Base-by-base conservation (phyloP, 2,113 vertebrate species). In the Sceloporus undulatus region DNA sequence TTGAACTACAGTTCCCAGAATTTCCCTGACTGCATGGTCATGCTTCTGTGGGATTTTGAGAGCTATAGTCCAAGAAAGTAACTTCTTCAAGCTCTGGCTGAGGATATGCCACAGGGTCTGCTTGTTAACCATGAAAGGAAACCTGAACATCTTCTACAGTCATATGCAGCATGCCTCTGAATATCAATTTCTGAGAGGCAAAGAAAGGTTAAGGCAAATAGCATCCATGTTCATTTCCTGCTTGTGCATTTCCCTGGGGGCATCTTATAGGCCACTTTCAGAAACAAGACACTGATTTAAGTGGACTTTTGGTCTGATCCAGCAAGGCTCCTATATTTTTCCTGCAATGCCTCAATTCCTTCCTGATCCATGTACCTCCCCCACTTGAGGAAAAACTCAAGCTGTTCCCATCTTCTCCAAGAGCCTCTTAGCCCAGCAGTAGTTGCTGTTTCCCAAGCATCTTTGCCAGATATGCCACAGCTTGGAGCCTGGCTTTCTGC, bases 381-480 rank as follows among this genome's bases (percentile, higher is more conserved):
- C 25, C 68, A 71, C 68, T 48, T 42, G 62, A 82, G 23, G 40
- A 82, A 82, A 83, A 29, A 14, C 66, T 68, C 81, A 83, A 83
- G 66, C 66, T 83, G 40, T n/a, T 52, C 16, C 25, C 13, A 25
- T 38, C 25, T 68, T 82, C 23, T 16, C 65, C 80, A 66, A 27
- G 21, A 42, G 23, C 40, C 42, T 70, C 65, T 19, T 42, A 70
- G 68, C 68, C 8, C 68, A 71, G 68, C 66, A 82, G 66, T 82
- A 66, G 5, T 6, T 68, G 40, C 25, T 82, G 27, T 14, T 70
- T 70, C 42, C 65, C 81, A 83, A 71, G 40, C 27, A 52, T 16
- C 68, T 83, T 19, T 9, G 42, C 27, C 68, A 83, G 16, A 29
- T n/a, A 71, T 9, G 42, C 71, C 82, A 71, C 27, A 71, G 29